Evolutionary conservation across 2,888 invertebrate genomes (phyloP), one percentile per base, ranked within the genome.

Genomic region (Hyppa rectilinea): DNA sequence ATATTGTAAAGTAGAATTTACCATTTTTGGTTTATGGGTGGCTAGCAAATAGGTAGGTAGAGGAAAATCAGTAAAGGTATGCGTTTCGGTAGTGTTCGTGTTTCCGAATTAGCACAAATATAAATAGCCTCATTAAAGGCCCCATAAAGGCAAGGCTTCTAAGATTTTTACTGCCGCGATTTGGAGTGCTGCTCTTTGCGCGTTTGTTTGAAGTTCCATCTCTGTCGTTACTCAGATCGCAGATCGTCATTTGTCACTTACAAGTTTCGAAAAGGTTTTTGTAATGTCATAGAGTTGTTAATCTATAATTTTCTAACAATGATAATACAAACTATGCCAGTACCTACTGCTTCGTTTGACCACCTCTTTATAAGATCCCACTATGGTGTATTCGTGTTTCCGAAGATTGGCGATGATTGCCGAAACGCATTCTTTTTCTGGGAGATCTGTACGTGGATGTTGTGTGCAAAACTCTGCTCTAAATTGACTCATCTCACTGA

Each of bases 391-490:
- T n/a, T 29, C 20, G 7, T 29, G 6, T 43, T 20, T n/a, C 40
- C 40, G 40, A 29, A 43, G 14, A 59, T 9, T 17, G 2, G n/a
- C 43, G 29, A 43, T n/a, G 43, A n/a, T n/a, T 10, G 0, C 43
- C 43, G 9, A 59, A 45, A 31, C 9, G 10, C 17, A 31, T n/a
- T n/a, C n/a, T 23, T 47, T 0, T 9, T 31, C 17, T 17, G 1
- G 2, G 2, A 26, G 36, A 38, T 17, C 47, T 31, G n/a, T 29
- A 23, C n/a, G 9, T 63, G 17, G 14, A 7, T 14, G 0, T 2
- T 26, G 26, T 36, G 2, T 67, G 7, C 2, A 23, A 43, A 45
- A 53, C 36, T 23, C 4, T 76, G 17, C 40, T 69, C 59, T 10
- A 55, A 2, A 60, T 60, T 55, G 43, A 60, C 23, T 36, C n/a